Percentiles rank a stretch among this genome's conserved stretches.
These are phyloP conservation scores for Magallana angulata DNA, from an alignment of 1,140 invertebrate genomes.

Conservation along the genomic window DNA sequence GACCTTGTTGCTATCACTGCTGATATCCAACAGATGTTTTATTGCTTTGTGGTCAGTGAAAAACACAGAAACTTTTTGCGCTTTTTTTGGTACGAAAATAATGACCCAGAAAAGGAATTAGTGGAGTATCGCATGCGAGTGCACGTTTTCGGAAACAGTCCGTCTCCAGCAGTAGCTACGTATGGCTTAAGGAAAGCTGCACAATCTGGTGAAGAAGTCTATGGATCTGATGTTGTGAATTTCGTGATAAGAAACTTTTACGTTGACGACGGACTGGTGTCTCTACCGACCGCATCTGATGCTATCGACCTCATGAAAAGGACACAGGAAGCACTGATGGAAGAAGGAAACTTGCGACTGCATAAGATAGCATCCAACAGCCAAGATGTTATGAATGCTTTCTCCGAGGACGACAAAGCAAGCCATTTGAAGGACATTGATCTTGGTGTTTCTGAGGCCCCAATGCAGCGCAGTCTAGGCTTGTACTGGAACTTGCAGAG, in stretches of 20 bases:
- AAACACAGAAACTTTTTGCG: constrained; percentile 52
- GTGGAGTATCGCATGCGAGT: constrained; percentile 57
- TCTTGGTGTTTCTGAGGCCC: constrained; percentile 17
- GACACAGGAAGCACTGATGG: too few relatives aligned
- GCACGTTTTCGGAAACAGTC: constrained; percentile 57
- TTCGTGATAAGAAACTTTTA: constrained; percentile 54
- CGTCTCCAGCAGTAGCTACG: constrained; percentile 56
- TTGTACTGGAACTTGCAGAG: constrained; percentile 50
- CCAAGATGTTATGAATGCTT: background rate
- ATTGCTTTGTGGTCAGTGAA: constrained; percentile 50
- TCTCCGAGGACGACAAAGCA: constrained; percentile 44
- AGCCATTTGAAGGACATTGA: constrained; percentile 53
- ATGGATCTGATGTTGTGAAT: constrained; percentile 12
- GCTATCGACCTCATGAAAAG: constrained; percentile 40
- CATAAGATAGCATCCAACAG: too few relatives aligned
- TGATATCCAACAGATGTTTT: constrained; percentile 58
- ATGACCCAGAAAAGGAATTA: constrained; percentile 39
- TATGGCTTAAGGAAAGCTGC: constrained; percentile 50
- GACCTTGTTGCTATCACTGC: constrained; percentile 48
- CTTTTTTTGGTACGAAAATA: constrained; percentile 57
- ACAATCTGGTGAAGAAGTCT: constrained; percentile 32
- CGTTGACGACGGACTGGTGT: constrained; percentile 47
- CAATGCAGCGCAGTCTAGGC: constrained; percentile 54
- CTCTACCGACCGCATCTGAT: constrained; percentile 20
- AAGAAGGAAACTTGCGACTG: too few relatives aligned